Base-by-base conservation (phyloP, 2,113 vertebrate genomes). In the Microtus richardsoni region DNA sequence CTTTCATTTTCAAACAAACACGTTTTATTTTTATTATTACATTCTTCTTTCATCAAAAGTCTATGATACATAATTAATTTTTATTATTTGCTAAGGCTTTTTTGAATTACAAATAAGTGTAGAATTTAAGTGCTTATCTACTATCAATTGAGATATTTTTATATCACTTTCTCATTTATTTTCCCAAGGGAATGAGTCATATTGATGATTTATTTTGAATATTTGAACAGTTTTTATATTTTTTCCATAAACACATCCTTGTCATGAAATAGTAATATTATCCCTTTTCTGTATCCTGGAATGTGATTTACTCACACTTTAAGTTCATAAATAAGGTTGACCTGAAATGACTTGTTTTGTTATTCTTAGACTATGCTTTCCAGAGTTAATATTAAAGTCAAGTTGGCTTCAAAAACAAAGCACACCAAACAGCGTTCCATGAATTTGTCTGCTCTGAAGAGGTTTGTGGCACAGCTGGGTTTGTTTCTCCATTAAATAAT, bases 11-110 rank as follows among this genome's bases (percentile, higher is more conserved):
- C n/a, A 90, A 77, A 54, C 7, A 21, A 91, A 33, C 12, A 41
- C 3, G 14, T 16, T 66, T 94, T 74, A n/a, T 41, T 88, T 92
- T 64, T 74, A 83, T 83, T 91, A 28, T 36, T 47, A 93, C 12
- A 84, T 95, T 90, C 44, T 95, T 41, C 16, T 26, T 41, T 41
- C 30, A 83, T 64, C 11, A 75, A 94, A 95, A 95, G 44, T 68
- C 58, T 68, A 54, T 62, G 66, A 52, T 49, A 10, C 1, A 74
- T 74, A 83, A 62, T 41, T n/a, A 83, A 28, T 44, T 86, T 92
- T 82, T 86, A 84, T 66, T 86, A 26, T 90, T 86, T 70, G 13
- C 33, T 94, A 49, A 78, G 7, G 68, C 22, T 74, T 26, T 73
- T 64, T 85, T 62, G 36, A 28, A 54, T 58, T 21, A 33, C 30